Conservation (phyloP, 2,888 invertebrate genomes). For the Notodonta dromedarius region DNA sequence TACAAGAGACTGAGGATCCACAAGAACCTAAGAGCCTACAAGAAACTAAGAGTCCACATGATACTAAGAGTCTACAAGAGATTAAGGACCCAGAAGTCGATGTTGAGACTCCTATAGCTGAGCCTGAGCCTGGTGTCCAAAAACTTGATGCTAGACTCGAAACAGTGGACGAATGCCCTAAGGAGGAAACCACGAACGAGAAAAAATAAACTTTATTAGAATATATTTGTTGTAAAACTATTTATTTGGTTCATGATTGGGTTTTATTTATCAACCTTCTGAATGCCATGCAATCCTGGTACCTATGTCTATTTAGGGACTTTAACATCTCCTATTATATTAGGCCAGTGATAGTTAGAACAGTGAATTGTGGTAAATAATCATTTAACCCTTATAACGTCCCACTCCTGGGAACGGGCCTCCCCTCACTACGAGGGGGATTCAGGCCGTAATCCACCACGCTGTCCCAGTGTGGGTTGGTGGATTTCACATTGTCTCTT, state of each 20-base stretch:
- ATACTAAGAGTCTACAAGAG: constrained; percentile 7
- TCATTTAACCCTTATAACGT: too few species aligned
- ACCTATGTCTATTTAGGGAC: too few species aligned
- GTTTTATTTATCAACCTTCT: background rate
- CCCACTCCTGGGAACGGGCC: too few species aligned
- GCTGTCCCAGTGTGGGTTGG: too few species aligned
- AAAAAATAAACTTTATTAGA: constrained; percentile 15
- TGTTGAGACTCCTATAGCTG: constrained; percentile 25
- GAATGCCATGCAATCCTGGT: too few species aligned
- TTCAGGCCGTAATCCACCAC: too few species aligned
- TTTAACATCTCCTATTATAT: too few species aligned
- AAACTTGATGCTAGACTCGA: constrained; percentile 27
- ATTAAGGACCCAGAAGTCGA: constrained; percentile 19
- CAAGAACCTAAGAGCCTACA: constrained; percentile 7
- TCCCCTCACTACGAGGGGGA: too few species aligned
- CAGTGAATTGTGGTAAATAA: too few species aligned
- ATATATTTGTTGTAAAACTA: background rate
- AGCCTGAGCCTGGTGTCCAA: constrained; percentile 19
- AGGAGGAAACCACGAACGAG: constrained; percentile 24
- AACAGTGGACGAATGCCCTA: constrained; percentile 40
- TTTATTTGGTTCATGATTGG: background rate
- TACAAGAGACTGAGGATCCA: constrained; percentile 30
- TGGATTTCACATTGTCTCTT: too few species aligned
- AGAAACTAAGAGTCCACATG: constrained; percentile 12
- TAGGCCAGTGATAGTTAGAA: too few species aligned